Base-by-base conservation (phyloP, 2,888 invertebrate genomes). In the Cryptus viduatorius region DNA sequence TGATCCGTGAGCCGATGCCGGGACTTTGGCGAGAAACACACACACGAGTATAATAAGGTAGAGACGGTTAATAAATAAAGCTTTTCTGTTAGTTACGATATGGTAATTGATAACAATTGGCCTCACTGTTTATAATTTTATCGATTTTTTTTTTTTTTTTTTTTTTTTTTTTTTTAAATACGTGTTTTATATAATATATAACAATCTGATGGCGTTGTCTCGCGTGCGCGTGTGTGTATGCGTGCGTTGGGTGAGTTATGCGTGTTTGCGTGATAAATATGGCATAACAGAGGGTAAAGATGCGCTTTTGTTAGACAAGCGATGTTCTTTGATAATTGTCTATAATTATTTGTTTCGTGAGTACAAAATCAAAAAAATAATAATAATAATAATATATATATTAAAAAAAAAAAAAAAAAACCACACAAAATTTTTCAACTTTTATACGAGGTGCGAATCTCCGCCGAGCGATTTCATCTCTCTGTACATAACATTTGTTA, bases 41-140 rank as follows among this genome's bases (percentile, higher is more conserved):
- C 68, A 73, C 75, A 71, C 24, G 24, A 78, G 73, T 73, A 50
- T 85, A 71, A 88, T 79, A 87, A 88, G 89, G 89, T 89, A 89
- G 89, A 56, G 53, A 89, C 86, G 88, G 87, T 89, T 37, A 37
- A 89, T 86, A 85, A 87, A 85, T 78, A 83, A 86, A 86, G 84
- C 86, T 87, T 87, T 84, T 87, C 85, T 88, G 86, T 89, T 89
- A 89, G 87, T 87, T 87, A 81, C 84, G 72, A 79, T 71, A 79
- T 79, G 76, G 79, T 83, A 64, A 69, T 67, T 10, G 61, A 73
- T 72, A 72, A 50, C 72, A 82, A 37, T 69, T 68, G 75, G 65
- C 72, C 75, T 77, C 48, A 56, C 67, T 71, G 79, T 79, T 77
- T 78, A 48, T 69, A 67, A 29, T 29, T 56, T 72, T 31, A 16